Percentiles rank a stretch among this genome's conserved stretches.
Evolutionary conservation across 1,140 invertebrate species (phyloP).

Genomic region (Dreissena polymorpha): DNA sequence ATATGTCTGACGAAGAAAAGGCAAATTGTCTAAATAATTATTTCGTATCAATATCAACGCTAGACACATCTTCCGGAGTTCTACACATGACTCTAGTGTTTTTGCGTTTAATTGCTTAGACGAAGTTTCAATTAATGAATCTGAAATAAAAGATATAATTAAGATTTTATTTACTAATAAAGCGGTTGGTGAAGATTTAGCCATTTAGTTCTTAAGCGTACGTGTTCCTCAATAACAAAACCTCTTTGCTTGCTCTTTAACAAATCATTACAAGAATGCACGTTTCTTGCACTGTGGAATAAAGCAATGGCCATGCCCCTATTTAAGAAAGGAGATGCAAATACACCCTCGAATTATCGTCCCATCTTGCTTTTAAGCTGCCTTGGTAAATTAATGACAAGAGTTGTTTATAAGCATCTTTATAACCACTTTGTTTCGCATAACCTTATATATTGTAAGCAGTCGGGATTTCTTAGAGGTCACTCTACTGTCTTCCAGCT

Average conservation of each 20-base stretch:
- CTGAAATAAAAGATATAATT: background rate
- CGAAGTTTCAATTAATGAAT: background rate
- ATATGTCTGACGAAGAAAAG: constrained; percentile 1
- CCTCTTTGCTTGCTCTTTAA: background rate
- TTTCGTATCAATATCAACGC: background rate
- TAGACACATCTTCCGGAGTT: too few relatives aligned
- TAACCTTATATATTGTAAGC: background rate
- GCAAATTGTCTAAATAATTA: constrained; percentile 4
- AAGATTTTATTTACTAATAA: too few relatives aligned
- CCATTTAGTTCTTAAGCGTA: background rate
- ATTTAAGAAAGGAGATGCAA: background rate
- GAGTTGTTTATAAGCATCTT: background rate
- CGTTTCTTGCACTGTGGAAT: background rate
- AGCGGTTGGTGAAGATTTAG: background rate
- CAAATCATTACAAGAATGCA: background rate
- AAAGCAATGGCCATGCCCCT: background rate
- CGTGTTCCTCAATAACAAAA: background rate
- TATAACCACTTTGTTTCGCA: background rate
- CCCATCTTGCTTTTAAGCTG: constrained; percentile 26
- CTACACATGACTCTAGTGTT: too few relatives aligned
- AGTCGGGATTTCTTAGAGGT: background rate
- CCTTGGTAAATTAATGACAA: background rate
- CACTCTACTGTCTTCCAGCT: background rate
- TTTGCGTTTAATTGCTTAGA: background rate
- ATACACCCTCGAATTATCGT: background rate